These are phyloP conservation scores for Agonum fuliginosum DNA, from an alignment of 2,888 invertebrate species.

Conservation along the genomic window DNA sequence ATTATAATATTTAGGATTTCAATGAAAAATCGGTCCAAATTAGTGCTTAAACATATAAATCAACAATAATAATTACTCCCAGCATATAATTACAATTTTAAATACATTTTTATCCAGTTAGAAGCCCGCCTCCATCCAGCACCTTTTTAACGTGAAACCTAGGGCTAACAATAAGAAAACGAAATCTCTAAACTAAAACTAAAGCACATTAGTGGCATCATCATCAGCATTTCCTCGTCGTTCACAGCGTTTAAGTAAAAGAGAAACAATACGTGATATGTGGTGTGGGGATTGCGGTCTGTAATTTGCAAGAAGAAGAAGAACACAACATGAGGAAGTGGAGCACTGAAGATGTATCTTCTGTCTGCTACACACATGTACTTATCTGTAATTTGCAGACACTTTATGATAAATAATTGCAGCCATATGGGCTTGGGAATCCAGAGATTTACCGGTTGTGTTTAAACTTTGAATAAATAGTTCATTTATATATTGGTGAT, in stretches of 20 bases:
- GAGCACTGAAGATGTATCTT: constrained; percentile 45
- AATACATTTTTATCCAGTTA: not conserved
- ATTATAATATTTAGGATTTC: no score
- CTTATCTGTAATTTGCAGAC: constrained; percentile 49
- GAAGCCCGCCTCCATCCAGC: no score
- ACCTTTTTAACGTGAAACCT: no score
- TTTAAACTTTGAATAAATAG: no score
- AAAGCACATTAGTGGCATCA: not conserved
- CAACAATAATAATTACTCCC: no score
- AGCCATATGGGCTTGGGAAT: not conserved
- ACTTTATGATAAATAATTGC: constrained; percentile 42
- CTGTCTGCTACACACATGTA: constrained; percentile 48
- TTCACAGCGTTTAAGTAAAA: constrained; percentile 25
- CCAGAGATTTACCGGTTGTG: no score
- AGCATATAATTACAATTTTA: no score
- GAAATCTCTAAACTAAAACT: no score
- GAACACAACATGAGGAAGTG: constrained; percentile 32
- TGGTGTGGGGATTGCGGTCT: not conserved
- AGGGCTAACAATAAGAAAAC: no score
- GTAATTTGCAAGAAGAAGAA: constrained; percentile 30
- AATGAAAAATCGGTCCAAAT: no score
- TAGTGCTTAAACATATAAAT: no score
- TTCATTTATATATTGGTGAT: no score
- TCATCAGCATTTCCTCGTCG: constrained; percentile 34
- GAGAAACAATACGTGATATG: constrained; percentile 45